Percentiles rank a stretch among this genome's conserved stretches.
Conservation (phyloP, 2,888 invertebrate genomes). For the Drosophila mimetica region DNA sequence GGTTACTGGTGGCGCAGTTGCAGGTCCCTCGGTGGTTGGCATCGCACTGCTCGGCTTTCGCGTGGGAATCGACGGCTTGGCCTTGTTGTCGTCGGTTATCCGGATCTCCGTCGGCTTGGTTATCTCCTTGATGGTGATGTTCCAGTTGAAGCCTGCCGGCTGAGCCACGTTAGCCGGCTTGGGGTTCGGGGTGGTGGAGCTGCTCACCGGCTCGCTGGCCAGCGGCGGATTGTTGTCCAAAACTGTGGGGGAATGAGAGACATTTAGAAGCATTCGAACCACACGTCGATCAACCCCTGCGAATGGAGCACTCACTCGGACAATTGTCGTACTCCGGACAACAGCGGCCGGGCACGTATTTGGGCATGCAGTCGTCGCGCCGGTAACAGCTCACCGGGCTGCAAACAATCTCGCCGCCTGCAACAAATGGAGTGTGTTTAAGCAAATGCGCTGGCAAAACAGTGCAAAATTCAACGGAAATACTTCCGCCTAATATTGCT, state of each 20-base stretch:
- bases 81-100: constrained; percentile 82
- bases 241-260: constrained; percentile 44
- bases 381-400: constrained; percentile 91
- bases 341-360: constrained; percentile 90
- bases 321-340: constrained; percentile 93
- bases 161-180: constrained; percentile 43
- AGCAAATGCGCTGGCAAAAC: constrained; percentile 6
- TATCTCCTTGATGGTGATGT: constrained; percentile 84
- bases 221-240: constrained; percentile 67
- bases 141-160: constrained; percentile 73
- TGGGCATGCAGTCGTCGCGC: constrained; percentile 90
- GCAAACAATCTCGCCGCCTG: constrained; percentile 90
- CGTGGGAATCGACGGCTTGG: constrained; percentile 69
- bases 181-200: constrained; percentile 42
- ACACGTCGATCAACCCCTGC: neutral
- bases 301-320: constrained; percentile 85
- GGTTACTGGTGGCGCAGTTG: constrained; percentile 28
- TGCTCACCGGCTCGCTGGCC: constrained; percentile 45
- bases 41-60: constrained; percentile 66
- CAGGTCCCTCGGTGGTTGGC: constrained; percentile 50
- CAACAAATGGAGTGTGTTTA: constrained; percentile 42
- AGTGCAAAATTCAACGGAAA: neutral
- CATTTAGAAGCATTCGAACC: constrained; percentile 5
- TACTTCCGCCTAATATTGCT: neutral
- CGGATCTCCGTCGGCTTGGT: constrained; percentile 84